Conservation (phyloP, 2,888 invertebrate species). For the Hartigia nigra region DNA sequence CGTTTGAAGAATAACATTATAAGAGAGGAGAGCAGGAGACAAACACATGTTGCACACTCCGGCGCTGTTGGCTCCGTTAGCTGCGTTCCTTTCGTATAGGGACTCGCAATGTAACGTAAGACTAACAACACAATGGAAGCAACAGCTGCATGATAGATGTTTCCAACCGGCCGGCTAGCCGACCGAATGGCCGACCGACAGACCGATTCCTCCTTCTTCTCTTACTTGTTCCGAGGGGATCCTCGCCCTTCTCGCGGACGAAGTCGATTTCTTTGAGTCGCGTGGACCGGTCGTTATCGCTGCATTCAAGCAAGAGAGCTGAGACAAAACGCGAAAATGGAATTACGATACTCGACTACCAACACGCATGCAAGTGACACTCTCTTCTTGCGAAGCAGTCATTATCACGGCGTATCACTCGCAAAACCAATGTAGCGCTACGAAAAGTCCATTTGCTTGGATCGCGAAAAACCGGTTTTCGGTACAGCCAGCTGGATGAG, state of each 20-base stretch:
- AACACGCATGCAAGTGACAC: neutral
- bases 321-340: neutral
- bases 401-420: neutral
- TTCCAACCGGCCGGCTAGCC: slow-evolving; percentile 41
- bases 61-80: slow-evolving; percentile 40
- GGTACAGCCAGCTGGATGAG: no score
- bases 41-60: slow-evolving; percentile 64
- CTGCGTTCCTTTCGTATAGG: slow-evolving; percentile 30
- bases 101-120: slow-evolving; percentile 59
- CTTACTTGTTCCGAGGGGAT: slow-evolving; percentile 41
- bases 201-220: slow-evolving; percentile 44
- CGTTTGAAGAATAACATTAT: slow-evolving; percentile 51
- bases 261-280: slow-evolving; percentile 32
- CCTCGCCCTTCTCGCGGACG: slow-evolving; percentile 17
- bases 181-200: slow-evolving; percentile 39
- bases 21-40: slow-evolving; percentile 43
- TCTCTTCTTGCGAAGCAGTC: neutral
- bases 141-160: slow-evolving; percentile 64
- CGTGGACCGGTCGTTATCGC: slow-evolving; percentile 58
- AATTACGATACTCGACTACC: neutral
- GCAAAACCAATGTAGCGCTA: no score
- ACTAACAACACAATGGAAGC: slow-evolving; percentile 66
- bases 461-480: no score
- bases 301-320: slow-evolving; percentile 42
- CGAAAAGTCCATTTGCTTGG: no score